Evolutionary conservation across 2,888 invertebrate genomes (phyloP), one percentile per base, ranked within the genome.

Genomic region (Nomada hirtipes): DNA sequence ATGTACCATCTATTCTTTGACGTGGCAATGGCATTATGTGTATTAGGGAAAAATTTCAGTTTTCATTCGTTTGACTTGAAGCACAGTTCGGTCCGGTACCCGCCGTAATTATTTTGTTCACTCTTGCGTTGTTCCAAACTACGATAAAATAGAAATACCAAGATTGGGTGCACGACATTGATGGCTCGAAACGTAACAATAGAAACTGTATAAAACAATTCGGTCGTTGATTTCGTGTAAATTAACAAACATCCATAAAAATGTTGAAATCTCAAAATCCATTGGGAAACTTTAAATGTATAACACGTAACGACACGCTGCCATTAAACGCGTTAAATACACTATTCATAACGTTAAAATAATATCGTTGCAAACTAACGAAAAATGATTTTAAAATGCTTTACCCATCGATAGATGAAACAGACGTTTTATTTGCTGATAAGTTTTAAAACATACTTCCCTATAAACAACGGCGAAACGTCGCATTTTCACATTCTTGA

Each of bases 1-100:
- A 82, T 74, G 80, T 61, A 57, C 64, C 72, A 69, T 76, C 36
- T 65, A 69, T 60, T 70, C 20, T 20, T 65, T 26, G 23, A 29
- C n/a, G 44, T 15, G 36, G 2, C 18, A 74, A 4, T 47, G 15
- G 2, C 10, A 20, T 11, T 47, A 44, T 50, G 29, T 13, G 9
- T 9, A 9, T 64, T 26, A 47, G 44, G 50, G 13, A 7, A 4
- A 26, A 69, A 59, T 57, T 61, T 47, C 2, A 55, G 10, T 44
- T 76, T 69, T 57, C 53, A 13, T 60, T 77, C 20, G 15, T 64
- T 20, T 44, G 29, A 44, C 23, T 50, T 42, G 29, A 15, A 10
- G 7, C 4, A 55, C 9, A 26, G 23, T 61, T 29, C 63, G 3
- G 10, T 63, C 55, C 11, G 36, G 10, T 13, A 44, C 15, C 47